A percentile compares a stretch with the other conserved stretches of the same genome.
phyloP scores from a whole-genome alignment of 2,797 vertebrate species.

The Sarcoramphus papa region DNA sequence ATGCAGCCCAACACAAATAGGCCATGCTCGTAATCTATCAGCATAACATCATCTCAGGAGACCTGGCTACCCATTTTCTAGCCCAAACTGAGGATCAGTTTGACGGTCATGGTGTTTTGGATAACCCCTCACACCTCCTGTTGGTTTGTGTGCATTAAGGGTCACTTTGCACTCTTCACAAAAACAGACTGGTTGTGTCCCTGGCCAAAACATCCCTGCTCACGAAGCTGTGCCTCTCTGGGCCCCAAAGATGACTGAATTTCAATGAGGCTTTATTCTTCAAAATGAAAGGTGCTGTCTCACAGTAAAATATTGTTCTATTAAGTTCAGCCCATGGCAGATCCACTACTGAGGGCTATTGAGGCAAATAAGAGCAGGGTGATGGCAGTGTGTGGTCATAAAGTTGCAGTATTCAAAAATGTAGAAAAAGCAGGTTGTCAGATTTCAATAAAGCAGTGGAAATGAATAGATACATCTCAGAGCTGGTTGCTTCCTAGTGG shows the following conservation, averaged over 20 bases:
- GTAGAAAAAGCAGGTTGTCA: slow-evolving; percentile 51
- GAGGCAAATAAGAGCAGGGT: slow-evolving; percentile 64
- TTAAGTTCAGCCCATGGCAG: slow-evolving; percentile 62
- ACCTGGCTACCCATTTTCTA: background rate
- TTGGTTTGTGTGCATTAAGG: background rate
- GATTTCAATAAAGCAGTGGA: slow-evolving; percentile 55
- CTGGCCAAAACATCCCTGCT: background rate
- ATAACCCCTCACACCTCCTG: background rate
- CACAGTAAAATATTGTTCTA: slow-evolving; percentile 65
- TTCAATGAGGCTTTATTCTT: slow-evolving; percentile 64
- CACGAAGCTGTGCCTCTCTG: background rate
- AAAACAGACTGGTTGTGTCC: background rate
- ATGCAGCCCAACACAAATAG: background rate
- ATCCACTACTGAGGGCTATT: slow-evolving; percentile 66
- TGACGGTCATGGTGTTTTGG: background rate
- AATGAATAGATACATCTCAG: slow-evolving; percentile 55
- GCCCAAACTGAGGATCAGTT: background rate
- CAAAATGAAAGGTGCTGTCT: slow-evolving; percentile 61
- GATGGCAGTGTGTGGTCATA: slow-evolving; percentile 60
- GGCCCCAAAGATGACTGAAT: slow-evolving; percentile 58
- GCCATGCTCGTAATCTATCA: background rate
- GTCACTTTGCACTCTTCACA: background rate
- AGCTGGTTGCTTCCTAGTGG: slow-evolving; percentile 25
- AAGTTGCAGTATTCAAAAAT: slow-evolving; percentile 66
- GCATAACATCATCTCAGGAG: background rate